Base-by-base conservation (phyloP, 1,140 invertebrate species). In the Panulirus ornatus region DNA sequence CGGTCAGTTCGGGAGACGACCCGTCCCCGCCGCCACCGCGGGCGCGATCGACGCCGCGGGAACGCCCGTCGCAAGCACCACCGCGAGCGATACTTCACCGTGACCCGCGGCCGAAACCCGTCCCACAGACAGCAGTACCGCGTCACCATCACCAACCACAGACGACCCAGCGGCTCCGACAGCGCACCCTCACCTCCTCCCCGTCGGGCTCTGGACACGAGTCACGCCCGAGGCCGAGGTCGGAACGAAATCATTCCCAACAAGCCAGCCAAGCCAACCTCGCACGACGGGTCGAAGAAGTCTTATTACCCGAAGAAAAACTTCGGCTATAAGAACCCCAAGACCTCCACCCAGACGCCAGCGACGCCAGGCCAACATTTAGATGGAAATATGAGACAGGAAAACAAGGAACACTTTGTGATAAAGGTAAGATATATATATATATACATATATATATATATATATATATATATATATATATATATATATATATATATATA, bases 181-280 rank as follows among this genome's bases (percentile, higher is more conserved):
- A n/a, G 2, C 40, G 30, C 19, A 16, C 16, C 19, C 8, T 11
- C 16, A 40, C 5, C 38, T 9, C 73, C 30, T 9, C 22, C 54
- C 8, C 63, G 40, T 19, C 38, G 63, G n/a, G 30, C 54, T 9
- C 82, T 84, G 6, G 30, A 71, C n/a, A 34, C 83, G 22, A 47
- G 36, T 8, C 42, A 36, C 22, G 6, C 19, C 8, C 11, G 22
- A 8, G 44, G 22, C 22, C 70, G 83, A 22, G 44, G 70, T 9
- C 83, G 44, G 1, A 85, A 85, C 30, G 83, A 85, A 73, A 85
- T 85, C 27, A 51, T 85, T 19, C 83, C 83, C 30, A 40, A 71
- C 8, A 85, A 85, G 19, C 83, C 83, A 3, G 14, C 83, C 30
- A 85, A 85, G n/a, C 70, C 63, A 11, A 22, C n/a, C 16, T 2